Evolutionary conservation across 2,113 vertebrate genomes (phyloP).

Genomic region (Cyphomyrus discorhynchus): DNA sequence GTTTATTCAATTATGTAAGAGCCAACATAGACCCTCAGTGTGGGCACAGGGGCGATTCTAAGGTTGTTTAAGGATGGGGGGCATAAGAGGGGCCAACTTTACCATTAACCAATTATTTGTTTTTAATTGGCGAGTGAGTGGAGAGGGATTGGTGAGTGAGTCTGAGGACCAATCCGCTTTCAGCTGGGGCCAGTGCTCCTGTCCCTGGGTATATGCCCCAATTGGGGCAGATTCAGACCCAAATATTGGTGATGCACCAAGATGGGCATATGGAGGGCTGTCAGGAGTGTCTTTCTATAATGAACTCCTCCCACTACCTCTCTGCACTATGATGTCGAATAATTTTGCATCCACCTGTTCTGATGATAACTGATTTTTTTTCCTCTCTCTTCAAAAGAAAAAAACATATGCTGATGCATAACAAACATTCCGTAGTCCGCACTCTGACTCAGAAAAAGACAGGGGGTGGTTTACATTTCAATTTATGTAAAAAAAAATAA

Average conservation of each 20-base stretch:
- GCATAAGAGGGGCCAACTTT: neutral
- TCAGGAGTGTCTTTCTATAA: neutral
- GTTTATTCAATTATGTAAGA: neutral
- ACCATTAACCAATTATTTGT: neutral
- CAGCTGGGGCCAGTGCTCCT: neutral
- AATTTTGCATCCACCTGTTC: neutral
- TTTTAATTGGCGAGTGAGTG: neutral
- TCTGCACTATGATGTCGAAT: neutral
- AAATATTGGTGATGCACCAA: neutral
- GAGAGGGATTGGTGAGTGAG: neutral
- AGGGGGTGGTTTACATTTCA: neutral
- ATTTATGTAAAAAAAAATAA: neutral
- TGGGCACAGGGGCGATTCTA: neutral
- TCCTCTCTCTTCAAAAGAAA: neutral
- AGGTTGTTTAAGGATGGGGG: neutral
- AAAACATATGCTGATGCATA: conserved; percentile 7
- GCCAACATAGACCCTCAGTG: neutral
- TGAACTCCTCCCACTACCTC: neutral
- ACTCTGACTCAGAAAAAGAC: neutral
- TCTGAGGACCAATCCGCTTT: neutral
- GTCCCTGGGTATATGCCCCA: neutral
- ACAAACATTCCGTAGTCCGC: neutral
- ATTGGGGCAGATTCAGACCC: neutral
- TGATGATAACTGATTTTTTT: neutral
- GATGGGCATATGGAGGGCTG: neutral